Evolutionary conservation across 2,113 vertebrate species (phyloP).

Genomic region (human): GRCh38 chr4:52829001-52829500

Average conservation of each 20-base stretch:
- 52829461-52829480: not conserved
- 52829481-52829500: not conserved
- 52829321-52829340: not conserved
- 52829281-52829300: not conserved
- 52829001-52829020: not conserved
- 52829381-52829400: not conserved
- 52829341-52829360: not conserved
- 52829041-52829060: not conserved
- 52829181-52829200: not conserved
- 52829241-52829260: not conserved
- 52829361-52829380: not conserved
- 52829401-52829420: not conserved
- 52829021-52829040: not conserved
- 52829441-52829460: not conserved
- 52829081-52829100: not conserved
- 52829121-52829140: not conserved
- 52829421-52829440: fast-evolving
- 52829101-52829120: not conserved
- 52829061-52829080: not conserved
- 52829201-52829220: not conserved
- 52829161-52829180: not conserved
- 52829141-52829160: not conserved
- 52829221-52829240: not conserved
- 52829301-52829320: not conserved
- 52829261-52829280: not conserved